Evolutionary conservation across 1,140 invertebrate species (phyloP).

Genomic region (Neomicropteryx cornuta): DNA sequence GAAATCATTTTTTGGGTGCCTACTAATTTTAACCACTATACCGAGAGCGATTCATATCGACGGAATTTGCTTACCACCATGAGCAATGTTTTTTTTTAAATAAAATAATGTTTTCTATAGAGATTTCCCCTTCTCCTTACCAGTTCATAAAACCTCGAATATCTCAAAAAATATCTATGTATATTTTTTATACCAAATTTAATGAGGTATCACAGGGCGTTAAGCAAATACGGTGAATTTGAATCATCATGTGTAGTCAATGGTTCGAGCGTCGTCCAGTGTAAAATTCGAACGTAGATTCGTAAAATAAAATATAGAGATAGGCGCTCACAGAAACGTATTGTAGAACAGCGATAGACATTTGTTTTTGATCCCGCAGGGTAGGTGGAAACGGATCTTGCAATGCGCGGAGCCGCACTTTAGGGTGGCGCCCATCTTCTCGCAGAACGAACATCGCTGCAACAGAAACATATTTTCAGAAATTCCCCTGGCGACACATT

Average conservation of each 20-base stretch:
- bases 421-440: slow-evolving; percentile 41
- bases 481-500: slow-evolving; percentile 5
- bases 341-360: slow-evolving; percentile 44
- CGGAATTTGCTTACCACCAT: too few relatives aligned
- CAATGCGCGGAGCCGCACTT: slow-evolving; percentile 45
- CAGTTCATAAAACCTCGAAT: too few relatives aligned
- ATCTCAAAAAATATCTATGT: background rate
- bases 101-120: too few relatives aligned
- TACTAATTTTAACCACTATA: too few relatives aligned
- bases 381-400: slow-evolving; percentile 47
- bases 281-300: too few relatives aligned
- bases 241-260: too few relatives aligned
- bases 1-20: too few relatives aligned
- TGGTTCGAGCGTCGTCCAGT: too few relatives aligned
- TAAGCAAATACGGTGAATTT: too few relatives aligned
- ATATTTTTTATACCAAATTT: background rate
- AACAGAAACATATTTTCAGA: slow-evolving; percentile 14
- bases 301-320: background rate
- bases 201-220: background rate
- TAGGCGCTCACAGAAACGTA: slow-evolving; percentile 39
- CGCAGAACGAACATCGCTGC: slow-evolving; percentile 51
- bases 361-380: slow-evolving; percentile 45
- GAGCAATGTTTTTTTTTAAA: too few relatives aligned
- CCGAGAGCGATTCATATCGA: too few relatives aligned
- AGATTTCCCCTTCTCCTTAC: too few relatives aligned